Base-by-base conservation (phyloP, 37 sponge, comb jelly and placozoan species). In the Oscarella lobularis region DNA sequence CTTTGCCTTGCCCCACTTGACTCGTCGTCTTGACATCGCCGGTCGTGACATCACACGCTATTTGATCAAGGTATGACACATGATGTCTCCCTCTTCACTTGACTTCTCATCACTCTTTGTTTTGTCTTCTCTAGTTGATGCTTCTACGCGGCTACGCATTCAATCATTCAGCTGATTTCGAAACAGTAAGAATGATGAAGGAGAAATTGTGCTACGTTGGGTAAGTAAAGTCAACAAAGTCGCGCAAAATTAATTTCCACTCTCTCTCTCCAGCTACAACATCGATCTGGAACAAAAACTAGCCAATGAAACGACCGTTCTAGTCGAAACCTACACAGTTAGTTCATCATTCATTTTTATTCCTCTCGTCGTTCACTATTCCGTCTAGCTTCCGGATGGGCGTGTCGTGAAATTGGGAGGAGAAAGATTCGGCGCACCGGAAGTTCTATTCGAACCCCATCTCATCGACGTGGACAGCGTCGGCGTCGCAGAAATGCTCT, bases 91-190 rank as follows among this genome's bases (percentile, higher is more conserved):
- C 72, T 32, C 72, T 34, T 69, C 33, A 32, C 31, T 69, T 14
- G 33, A 9, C 31, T n/a, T n/a, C 72, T n/a, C 31, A 34, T 31
- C 20, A 6, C 20, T 14, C 31, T 27, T 6, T 5, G 31, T 9
- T 27, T 48, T 9, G 9, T 9, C 60, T 9, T 79, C 74, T 60
- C 1, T 70, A 85, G 83, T 80, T 98, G 39, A 80, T 98, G 38
- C 79, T 98, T 3, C 79, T 98, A 40, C 76, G 99, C 70, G 99
- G 99, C 36, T 98, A 98, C 67, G 99, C 99, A 1, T 98, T 98
- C 87, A 98, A 98, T 77, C 99, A 98, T 84, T 86, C 95, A 2
- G 99, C 99, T 38, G 99, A 98, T 75, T 98, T 94, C 80, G 99
- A 98, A 82, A 98, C 99, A 14, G 92, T 98, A 14, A 81, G 99